These are phyloP conservation scores for Hoplias malabaricus DNA, from an alignment of 2,113 vertebrate genomes.

Conservation along the genomic window DNA sequence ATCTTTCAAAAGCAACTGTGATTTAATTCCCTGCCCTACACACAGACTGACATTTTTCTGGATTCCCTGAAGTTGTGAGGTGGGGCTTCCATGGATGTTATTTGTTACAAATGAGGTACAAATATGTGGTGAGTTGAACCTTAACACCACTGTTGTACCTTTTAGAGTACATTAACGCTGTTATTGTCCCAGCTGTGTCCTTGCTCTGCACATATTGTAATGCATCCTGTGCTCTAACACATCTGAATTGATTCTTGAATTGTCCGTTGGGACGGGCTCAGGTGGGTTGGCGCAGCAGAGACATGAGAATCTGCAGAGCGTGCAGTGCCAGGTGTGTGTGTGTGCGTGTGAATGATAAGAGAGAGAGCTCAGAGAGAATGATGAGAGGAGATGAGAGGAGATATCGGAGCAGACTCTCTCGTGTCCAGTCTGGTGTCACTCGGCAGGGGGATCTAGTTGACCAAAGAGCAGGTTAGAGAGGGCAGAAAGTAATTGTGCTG, in stretches of 20 bases:
- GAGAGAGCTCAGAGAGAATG: background rate
- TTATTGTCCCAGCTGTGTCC: no score
- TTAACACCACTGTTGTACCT: no score
- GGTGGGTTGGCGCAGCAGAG: background rate
- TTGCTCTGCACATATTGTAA: background rate
- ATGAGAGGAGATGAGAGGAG: conserved; percentile 3
- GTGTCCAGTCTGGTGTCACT: conserved; percentile 58
- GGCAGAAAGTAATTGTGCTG: conserved; percentile 62
- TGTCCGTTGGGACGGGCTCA: background rate
- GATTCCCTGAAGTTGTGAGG: no score
- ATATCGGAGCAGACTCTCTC: conserved; percentile 17
- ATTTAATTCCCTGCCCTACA: no score
- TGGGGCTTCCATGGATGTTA: no score
- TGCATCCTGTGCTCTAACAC: background rate
- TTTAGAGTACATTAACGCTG: no score
- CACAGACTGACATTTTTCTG: no score
- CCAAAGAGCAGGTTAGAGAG: conserved; percentile 57
- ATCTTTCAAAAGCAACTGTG: no score
- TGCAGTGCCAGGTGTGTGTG: background rate
- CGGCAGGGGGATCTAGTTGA: conserved; percentile 70
- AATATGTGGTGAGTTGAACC: no score
- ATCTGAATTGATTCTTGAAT: background rate
- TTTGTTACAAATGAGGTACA: no score
- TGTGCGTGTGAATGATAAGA: background rate
- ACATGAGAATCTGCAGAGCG: background rate